phyloP scores from a whole-genome alignment of 2,888 invertebrate species.

The Drosophila infuscata region DNA sequence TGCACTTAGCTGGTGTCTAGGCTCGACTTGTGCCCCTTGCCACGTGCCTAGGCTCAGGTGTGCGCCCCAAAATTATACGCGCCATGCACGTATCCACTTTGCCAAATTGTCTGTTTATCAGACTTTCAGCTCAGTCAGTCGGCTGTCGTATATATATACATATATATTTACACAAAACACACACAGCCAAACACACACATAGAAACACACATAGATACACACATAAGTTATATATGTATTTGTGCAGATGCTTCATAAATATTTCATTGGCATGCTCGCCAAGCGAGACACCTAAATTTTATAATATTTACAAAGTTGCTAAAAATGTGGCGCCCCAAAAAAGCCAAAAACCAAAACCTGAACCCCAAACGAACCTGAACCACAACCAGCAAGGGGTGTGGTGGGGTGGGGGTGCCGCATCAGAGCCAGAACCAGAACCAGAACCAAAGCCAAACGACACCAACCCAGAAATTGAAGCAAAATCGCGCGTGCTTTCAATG shows the following conservation, averaged over 20 bases:
- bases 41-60: slow-evolving; percentile 44
- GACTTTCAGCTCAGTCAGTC: slow-evolving; percentile 63
- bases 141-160: slow-evolving; percentile 36
- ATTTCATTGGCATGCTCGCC: slow-evolving; percentile 74
- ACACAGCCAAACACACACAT: slow-evolving; percentile 4
- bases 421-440: slow-evolving; percentile 2
- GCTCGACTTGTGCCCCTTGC: slow-evolving; percentile 19
- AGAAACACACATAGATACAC: slow-evolving; percentile 7
- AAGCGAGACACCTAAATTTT: slow-evolving; percentile 79
- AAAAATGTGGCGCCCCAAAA: slow-evolving; percentile 63
- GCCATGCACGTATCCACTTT: slow-evolving; percentile 77
- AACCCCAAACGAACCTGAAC: slow-evolving; percentile 28
- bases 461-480: slow-evolving; percentile 33
- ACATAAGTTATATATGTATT: slow-evolving; percentile 24
- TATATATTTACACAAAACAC: slow-evolving; percentile 68
- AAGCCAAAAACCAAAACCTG: slow-evolving; percentile 46
- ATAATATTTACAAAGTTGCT: slow-evolving; percentile 80
- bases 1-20: slow-evolving; percentile 40
- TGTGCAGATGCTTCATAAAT: slow-evolving; percentile 62
- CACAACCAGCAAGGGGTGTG: not conserved
- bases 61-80: slow-evolving; percentile 68
- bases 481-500: slow-evolving; percentile 50
- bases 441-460: slow-evolving; percentile 41
- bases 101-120: slow-evolving; percentile 79
- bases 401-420: not conserved